Conservation (phyloP, 2,797 vertebrate species). For the Salmo trutta region DNA sequence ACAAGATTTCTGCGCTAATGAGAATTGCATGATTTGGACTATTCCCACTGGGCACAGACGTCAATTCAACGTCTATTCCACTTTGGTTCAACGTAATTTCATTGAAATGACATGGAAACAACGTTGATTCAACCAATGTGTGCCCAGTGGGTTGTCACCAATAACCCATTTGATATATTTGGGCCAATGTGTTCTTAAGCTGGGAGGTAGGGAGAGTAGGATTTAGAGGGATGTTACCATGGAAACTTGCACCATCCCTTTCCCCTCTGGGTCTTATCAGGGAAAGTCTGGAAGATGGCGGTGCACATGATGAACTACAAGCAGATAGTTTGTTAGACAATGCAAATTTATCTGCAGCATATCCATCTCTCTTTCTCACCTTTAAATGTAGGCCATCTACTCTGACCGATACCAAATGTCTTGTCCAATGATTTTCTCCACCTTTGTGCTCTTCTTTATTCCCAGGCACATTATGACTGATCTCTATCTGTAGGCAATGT, state of each 20-base stretch:
- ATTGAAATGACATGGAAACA: too few species aligned
- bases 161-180: conserved; percentile 53
- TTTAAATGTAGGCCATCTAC: conserved; percentile 54
- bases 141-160: conserved; percentile 34
- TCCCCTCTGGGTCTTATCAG: conserved; percentile 62
- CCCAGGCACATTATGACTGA: neutral
- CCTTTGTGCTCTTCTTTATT: conserved; percentile 8
- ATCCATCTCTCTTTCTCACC: conserved; percentile 10
- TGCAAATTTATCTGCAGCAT: neutral
- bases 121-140: too few species aligned
- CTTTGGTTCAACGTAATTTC: too few species aligned
- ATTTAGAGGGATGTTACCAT: conserved; percentile 74
- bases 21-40: too few species aligned
- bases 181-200: conserved; percentile 53
- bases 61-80: too few species aligned
- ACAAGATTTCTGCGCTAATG: neutral
- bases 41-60: too few species aligned
- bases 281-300: conserved; percentile 69
- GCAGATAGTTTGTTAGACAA: conserved; percentile 67
- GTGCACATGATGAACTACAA: conserved; percentile 23
- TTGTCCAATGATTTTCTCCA: conserved; percentile 38
- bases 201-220: conserved; percentile 60
- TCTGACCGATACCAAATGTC: conserved; percentile 47
- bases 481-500: neutral
- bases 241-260: conserved; percentile 74